Evolutionary conservation across 2,888 invertebrate genomes (phyloP).

Genomic region (Philopedon plagiatum): DNA sequence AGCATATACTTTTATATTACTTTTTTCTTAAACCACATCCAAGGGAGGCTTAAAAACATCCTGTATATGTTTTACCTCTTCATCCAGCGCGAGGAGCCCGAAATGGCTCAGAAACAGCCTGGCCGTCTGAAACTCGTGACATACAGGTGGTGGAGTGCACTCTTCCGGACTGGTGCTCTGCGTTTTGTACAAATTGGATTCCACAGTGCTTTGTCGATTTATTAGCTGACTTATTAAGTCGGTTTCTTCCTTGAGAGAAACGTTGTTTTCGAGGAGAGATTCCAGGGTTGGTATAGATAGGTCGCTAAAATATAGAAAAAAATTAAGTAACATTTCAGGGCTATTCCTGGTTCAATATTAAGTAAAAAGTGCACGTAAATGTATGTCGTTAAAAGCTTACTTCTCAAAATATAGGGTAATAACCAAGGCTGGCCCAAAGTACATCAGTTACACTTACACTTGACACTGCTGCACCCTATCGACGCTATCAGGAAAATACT

Average conservation of each 20-base stretch:
- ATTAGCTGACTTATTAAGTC: conserved; percentile 80
- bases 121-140: conserved; percentile 96
- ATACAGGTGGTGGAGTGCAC: conserved; percentile 84
- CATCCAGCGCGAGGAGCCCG: conserved; percentile 84
- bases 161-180: conserved; percentile 72
- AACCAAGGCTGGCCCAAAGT: too few relatives aligned
- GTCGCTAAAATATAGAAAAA: conserved; percentile 73
- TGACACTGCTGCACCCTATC: conserved; percentile 85
- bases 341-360: too few relatives aligned
- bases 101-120: conserved; percentile 96
- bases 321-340: neutral
- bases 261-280: conserved; percentile 76
- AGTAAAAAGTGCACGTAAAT: too few relatives aligned
- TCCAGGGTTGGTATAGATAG: conserved; percentile 92
- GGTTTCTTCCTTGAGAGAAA: conserved; percentile 70
- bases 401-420: conserved; percentile 17
- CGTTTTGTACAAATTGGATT: conserved; percentile 60
- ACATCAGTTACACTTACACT: conserved; percentile 77
- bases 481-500: conserved; percentile 85
- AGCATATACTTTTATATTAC: too few relatives aligned
- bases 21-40: too few relatives aligned
- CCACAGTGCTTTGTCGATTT: conserved; percentile 76
- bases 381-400: too few relatives aligned
- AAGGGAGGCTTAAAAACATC: too few relatives aligned
- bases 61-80: too few relatives aligned